These are phyloP conservation scores for Diadophis punctatus DNA, from an alignment of 2,113 vertebrate genomes.

Conservation along the genomic window DNA sequence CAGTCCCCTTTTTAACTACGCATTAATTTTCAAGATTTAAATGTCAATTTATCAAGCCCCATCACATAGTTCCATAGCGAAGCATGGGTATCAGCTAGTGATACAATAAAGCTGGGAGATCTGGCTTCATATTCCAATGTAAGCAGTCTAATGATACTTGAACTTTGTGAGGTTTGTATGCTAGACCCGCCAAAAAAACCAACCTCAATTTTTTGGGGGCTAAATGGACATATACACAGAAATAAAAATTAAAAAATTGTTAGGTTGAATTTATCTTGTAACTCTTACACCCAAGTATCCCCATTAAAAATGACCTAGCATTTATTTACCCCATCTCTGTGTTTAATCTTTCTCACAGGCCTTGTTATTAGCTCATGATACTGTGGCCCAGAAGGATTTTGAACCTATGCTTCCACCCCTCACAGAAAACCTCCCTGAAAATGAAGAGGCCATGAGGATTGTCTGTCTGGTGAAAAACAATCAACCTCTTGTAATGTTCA, in stretches of 20 bases:
- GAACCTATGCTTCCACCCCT: constrained; percentile 86
- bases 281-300: constrained; percentile 4
- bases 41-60: no score
- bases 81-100: no score
- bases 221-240: neutral
- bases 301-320: neutral
- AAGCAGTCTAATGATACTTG: neutral
- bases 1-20: no score
- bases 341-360: constrained; percentile 68
- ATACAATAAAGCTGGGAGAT: neutral
- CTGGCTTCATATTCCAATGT: neutral
- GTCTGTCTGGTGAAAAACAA: constrained; percentile 97
- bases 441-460: constrained; percentile 90
- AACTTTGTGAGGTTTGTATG: neutral
- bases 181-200: neutral
- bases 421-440: constrained; percentile 83
- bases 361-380: constrained; percentile 87
- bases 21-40: no score
- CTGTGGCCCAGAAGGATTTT: constrained; percentile 89
- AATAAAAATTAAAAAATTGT: neutral
- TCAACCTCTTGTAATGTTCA: constrained; percentile 85
- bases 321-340: neutral
- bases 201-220: neutral
- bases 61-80: no score
- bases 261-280: rapidly evolving